phyloP scores from a whole-genome alignment of 2,888 invertebrate species.

The Erebia epiphron region DNA sequence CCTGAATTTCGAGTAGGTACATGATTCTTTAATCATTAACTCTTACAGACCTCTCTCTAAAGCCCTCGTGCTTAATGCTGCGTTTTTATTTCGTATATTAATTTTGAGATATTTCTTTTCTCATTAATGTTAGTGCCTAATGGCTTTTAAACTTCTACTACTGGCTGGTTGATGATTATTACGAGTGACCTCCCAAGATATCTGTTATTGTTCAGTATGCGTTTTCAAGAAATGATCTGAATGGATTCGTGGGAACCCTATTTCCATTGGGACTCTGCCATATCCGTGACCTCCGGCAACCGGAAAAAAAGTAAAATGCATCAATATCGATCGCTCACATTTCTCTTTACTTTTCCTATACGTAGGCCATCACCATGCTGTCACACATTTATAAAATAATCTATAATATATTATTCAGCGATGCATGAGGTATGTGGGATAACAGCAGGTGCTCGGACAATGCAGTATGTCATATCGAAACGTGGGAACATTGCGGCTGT shows the following conservation, averaged over 20 bases:
- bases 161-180: too few relatives aligned
- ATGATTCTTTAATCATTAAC: neutral
- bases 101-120: neutral
- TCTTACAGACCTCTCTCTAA: neutral
- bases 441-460: slow-evolving; percentile 44
- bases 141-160: too few relatives aligned
- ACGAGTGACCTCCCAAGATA: too few relatives aligned
- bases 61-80: neutral
- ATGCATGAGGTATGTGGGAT: slow-evolving; percentile 43
- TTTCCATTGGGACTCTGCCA: neutral
- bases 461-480: slow-evolving; percentile 38
- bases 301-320: neutral
- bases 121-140: too few relatives aligned
- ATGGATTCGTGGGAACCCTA: too few relatives aligned
- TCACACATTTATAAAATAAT: slow-evolving; percentile 5
- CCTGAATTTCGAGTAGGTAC: slow-evolving; percentile 10
- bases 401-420: neutral
- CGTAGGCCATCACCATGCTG: neutral
- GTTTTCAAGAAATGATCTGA: too few relatives aligned
- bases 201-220: too few relatives aligned
- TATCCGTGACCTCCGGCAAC: neutral
- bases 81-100: neutral
- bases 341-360: neutral
- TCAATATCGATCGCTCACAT: neutral
- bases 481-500: slow-evolving; percentile 61